Conservation (phyloP, 2,888 invertebrate genomes). For the Notodonta dromedarius region DNA sequence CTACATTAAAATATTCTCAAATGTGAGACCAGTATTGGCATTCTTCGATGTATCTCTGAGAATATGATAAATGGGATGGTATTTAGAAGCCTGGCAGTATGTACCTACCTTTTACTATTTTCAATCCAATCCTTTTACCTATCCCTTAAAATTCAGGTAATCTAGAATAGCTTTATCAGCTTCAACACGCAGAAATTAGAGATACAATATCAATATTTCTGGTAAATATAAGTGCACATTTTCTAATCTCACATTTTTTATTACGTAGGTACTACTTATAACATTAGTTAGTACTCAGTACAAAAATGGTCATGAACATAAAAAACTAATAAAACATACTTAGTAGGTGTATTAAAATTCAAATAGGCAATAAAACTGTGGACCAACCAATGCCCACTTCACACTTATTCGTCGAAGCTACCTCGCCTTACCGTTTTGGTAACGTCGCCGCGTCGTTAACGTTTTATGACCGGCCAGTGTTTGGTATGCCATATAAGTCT, state of each 20-base stretch:
- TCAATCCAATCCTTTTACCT: too few species aligned
- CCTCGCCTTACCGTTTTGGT: slow-evolving; percentile 45
- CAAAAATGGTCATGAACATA: slow-evolving; percentile 3
- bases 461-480: slow-evolving; percentile 45
- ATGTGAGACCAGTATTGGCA: not conserved
- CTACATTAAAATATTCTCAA: slow-evolving; percentile 3
- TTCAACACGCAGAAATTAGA: too few species aligned
- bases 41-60: not conserved
- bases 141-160: too few species aligned
- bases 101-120: too few species aligned
- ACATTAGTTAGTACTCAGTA: not conserved
- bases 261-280: not conserved
- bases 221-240: too few species aligned
- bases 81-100: not conserved
- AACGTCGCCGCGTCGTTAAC: slow-evolving; percentile 56
- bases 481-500: slow-evolving; percentile 42
- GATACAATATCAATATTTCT: too few species aligned
- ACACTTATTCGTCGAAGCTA: slow-evolving; percentile 52
- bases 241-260: too few species aligned
- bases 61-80: not conserved
- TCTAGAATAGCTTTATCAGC: too few species aligned
- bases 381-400: slow-evolving; percentile 39
- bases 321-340: slow-evolving; percentile 16
- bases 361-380: slow-evolving; percentile 28
- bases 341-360: slow-evolving; percentile 15